Conservation (phyloP, 2,113 vertebrate genomes). For the Ciconia stormi region DNA sequence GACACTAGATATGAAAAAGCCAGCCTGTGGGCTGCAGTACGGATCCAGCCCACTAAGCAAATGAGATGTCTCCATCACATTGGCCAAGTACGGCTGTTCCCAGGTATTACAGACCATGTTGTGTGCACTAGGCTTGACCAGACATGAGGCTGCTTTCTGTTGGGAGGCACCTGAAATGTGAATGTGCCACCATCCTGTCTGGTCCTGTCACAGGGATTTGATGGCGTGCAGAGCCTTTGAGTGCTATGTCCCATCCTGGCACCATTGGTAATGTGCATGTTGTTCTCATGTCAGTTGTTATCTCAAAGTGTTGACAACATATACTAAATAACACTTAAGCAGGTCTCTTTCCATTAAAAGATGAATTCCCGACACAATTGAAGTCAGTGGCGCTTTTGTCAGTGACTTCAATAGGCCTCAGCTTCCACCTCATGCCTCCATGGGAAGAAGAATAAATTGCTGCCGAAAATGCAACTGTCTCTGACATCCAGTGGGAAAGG, state of each 20-base stretch:
- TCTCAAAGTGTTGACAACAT: not conserved
- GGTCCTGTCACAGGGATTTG: not conserved
- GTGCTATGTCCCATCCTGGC: not conserved
- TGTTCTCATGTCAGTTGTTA: not conserved
- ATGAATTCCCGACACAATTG: not conserved
- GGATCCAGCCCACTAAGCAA: not conserved
- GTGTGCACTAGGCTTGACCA: not conserved
- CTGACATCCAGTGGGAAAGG: not conserved
- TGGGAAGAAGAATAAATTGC: conserved; percentile 27
- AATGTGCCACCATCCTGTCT: not conserved
- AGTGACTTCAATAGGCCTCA: conserved; percentile 10
- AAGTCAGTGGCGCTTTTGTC: conserved; percentile 14
- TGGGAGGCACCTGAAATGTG: not conserved
- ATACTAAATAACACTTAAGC: not conserved
- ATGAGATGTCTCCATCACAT: not conserved
- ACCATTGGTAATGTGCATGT: rapidly evolving
- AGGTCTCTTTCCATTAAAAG: not conserved
- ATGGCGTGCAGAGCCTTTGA: rapidly evolving
- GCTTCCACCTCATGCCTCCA: conserved; percentile 11
- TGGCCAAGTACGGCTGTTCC: not conserved
- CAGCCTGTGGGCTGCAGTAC: not conserved
- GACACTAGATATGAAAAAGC: not conserved
- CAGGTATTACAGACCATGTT: no score
- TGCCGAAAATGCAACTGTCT: not conserved
- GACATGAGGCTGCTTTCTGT: not conserved